Evolutionary conservation across 2,797 vertebrate genomes (phyloP), one percentile per base, ranked within the genome.

Genomic region (Neomorphus geoffroyi): DNA sequence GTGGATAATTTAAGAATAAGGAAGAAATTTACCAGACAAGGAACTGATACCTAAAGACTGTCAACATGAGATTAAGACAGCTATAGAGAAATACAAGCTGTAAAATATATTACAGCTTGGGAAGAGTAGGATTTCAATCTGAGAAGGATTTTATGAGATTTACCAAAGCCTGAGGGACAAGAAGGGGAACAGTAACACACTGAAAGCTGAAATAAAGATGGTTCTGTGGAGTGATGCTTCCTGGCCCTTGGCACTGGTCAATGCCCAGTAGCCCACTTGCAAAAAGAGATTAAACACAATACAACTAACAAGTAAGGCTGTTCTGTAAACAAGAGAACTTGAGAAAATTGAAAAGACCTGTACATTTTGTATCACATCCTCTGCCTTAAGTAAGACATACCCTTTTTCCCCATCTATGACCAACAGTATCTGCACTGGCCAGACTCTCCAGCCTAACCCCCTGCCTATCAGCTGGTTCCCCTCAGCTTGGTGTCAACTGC

Each of bases 141-240:
- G 90, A 84, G 93, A 88, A 93, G 80, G 86, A 33, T 94, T 96
- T 94, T 80, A 93, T 73, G 27, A 92, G 93, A 94, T 95, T 92
- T 95, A 93, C 41, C 2, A 57, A 54, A 71, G 78, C 90, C 92
- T 93, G 57, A 94, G 86, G 91, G 90, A 92, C 35, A 82, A 60
- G 66, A 86, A 92, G 21, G 13, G 43, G 35, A 90, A 70, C 30
- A 53, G 71, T 32, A 88, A 93, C 27, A 39, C 33, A 77, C 24
- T 90, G 80, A 92, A 84, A 86, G 37, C 80, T 77, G 64, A 93
- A 93, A 89, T 53, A 90, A 88, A 89, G 45, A 71, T 23, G 30
- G 14, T 65, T 88, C 77, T 81, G 45, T 48, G 32, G 54, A 84
- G 53, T 64, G 51, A 88, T 64, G 74, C 80, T 90, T 93, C 74